phyloP scores from a whole-genome alignment of 2,888 invertebrate genomes.

The Parelbella ahira region DNA sequence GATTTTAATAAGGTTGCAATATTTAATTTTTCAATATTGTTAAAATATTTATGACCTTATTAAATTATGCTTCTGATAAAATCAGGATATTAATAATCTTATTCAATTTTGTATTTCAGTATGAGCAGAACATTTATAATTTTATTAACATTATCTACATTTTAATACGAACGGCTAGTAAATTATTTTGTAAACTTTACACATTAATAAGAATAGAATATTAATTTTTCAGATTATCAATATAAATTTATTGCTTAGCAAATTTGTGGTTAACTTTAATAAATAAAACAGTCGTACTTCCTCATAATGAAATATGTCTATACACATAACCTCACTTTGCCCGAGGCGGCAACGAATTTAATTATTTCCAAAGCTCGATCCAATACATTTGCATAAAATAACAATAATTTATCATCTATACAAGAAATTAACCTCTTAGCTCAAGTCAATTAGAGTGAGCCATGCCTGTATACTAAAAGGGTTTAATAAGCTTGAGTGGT shows the following conservation, averaged over 20 bases:
- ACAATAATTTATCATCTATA: conserved; percentile 72
- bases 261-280: conserved; percentile 1
- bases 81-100: too few relatives aligned
- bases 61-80: too few relatives aligned
- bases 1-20: too few relatives aligned
- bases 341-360: conserved; percentile 67
- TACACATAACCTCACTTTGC: conserved; percentile 54
- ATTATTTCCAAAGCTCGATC: conserved; percentile 64
- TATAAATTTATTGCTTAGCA: not conserved
- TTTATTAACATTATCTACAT: too few relatives aligned
- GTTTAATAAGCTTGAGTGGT: conserved; percentile 67
- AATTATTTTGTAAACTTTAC: too few relatives aligned
- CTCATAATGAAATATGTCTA: conserved; percentile 63
- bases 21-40: too few relatives aligned
- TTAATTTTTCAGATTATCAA: too few relatives aligned
- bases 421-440: conserved; percentile 72
- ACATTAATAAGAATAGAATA: too few relatives aligned
- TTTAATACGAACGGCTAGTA: too few relatives aligned
- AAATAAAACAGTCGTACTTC: conserved; percentile 45
- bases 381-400: conserved; percentile 72
- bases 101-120: too few relatives aligned
- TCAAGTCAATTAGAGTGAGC: conserved; percentile 71
- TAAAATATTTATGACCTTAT: too few relatives aligned
- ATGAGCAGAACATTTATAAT: too few relatives aligned
- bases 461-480: conserved; percentile 68